phyloP scores from a whole-genome alignment of 2,888 invertebrate genomes.

The Acanthosoma haemorrhoidale region DNA sequence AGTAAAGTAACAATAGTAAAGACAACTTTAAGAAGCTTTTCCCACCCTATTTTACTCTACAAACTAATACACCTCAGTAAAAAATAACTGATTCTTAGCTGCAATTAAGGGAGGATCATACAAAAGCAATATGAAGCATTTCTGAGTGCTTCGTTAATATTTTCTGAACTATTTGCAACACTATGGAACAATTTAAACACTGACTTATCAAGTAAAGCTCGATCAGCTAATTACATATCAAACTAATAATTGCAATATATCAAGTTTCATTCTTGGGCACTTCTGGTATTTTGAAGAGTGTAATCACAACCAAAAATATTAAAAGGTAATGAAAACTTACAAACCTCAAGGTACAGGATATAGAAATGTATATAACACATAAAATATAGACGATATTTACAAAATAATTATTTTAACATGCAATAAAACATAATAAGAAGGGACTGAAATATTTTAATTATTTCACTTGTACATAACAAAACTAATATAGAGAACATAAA shows the following conservation, averaged over 20 bases:
- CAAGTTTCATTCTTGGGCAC: constrained; percentile 1
- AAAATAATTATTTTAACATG: too few species aligned
- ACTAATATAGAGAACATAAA: too few species aligned
- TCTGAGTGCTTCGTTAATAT: neutral
- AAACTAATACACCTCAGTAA: neutral
- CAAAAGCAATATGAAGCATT: neutral
- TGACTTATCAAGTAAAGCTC: constrained; percentile 12
- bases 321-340: neutral
- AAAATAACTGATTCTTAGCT: too few species aligned
- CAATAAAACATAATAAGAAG: too few species aligned
- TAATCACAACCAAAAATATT: neutral
- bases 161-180: neutral
- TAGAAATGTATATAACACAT: too few species aligned
- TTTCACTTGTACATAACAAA: too few species aligned
- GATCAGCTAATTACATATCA: constrained; percentile 2
- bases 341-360: too few species aligned
- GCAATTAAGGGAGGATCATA: neutral
- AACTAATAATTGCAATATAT: constrained; percentile 9
- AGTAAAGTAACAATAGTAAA: neutral
- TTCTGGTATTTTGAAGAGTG: constrained; percentile 7
- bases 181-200: neutral
- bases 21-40: too few species aligned
- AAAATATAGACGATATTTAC: too few species aligned
- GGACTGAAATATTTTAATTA: too few species aligned
- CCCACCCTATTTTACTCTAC: neutral